A percentile compares a stretch with the other conserved stretches of the same genome.
These are phyloP conservation scores for Drosophila chauvacae DNA, from an alignment of 1,140 invertebrate species.

Conservation along the genomic window DNA sequence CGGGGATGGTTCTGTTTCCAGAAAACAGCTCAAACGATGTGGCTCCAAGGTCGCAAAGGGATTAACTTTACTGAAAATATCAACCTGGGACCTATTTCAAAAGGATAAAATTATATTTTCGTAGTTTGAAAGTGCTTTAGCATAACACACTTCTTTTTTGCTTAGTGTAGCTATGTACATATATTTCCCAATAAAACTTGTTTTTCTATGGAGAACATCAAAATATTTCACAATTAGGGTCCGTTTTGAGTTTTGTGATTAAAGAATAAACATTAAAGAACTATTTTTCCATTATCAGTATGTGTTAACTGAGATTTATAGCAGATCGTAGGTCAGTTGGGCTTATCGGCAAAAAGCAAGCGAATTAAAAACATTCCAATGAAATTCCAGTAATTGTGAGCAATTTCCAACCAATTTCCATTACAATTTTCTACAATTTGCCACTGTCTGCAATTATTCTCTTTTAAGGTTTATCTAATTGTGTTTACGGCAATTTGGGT, in stretches of 20 bases:
- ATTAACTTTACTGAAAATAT: too few species aligned
- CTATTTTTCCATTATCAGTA: neutral
- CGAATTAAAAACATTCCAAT: neutral
- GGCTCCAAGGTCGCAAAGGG: conserved; percentile 6
- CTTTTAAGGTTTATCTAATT: conserved; percentile 1
- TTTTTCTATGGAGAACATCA: neutral
- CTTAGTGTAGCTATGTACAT: neutral
- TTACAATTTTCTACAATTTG: conserved; percentile 2
- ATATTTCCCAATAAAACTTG: neutral
- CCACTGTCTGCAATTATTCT: conserved; percentile 8
- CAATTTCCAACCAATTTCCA: conserved; percentile 9
- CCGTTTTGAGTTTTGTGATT: neutral
- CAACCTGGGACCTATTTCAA: neutral
- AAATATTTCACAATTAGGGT: neutral
- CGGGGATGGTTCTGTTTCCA: conserved; percentile 5
- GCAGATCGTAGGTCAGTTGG: neutral
- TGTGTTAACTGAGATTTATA: too few species aligned
- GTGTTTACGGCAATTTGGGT: conserved; percentile 7
- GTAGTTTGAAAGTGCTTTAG: neutral
- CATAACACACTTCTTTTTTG: too few species aligned
- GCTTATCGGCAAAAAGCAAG: neutral
- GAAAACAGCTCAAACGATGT: conserved; percentile 2
- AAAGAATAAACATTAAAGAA: neutral
- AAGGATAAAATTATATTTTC: neutral
- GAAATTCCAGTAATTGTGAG: conserved; percentile 5